Percentiles rank a stretch among this genome's conserved stretches.
Evolutionary conservation across 2,797 vertebrate species (phyloP).

Genomic region (Acestrorhynchus altus): DNA sequence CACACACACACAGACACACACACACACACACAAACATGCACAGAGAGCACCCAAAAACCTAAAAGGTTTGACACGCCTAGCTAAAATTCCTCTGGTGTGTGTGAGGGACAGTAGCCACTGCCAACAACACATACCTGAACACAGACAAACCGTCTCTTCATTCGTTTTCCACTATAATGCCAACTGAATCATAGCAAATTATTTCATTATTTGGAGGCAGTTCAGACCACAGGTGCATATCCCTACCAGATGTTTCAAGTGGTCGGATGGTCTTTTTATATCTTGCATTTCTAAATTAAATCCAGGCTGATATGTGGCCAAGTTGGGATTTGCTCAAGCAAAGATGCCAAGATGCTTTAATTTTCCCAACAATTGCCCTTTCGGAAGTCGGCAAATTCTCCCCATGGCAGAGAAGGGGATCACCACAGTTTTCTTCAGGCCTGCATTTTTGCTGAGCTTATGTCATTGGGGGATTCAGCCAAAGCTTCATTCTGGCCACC

Average conservation of each 20-base stretch:
- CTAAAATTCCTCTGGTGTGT: constrained; percentile 76
- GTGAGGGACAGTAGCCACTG: constrained; percentile 64
- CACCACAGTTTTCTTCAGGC: constrained; percentile 27
- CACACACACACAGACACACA: constrained; percentile 51
- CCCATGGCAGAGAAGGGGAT: constrained; percentile 34
- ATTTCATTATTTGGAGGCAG: constrained; percentile 60
- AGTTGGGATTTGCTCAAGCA: constrained; percentile 32
- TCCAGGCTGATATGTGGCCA: constrained; percentile 26
- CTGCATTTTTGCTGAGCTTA: constrained; percentile 40
- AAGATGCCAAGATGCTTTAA: constrained; percentile 34
- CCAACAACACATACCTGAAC: constrained; percentile 61
- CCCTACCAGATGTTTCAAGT: constrained; percentile 68
- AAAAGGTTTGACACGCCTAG: constrained; percentile 71
- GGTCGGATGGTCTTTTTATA: constrained; percentile 48
- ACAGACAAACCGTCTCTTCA: constrained; percentile 60
- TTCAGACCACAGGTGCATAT: constrained; percentile 64
- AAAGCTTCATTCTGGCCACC: constrained; percentile 37
- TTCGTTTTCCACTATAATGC: constrained; percentile 58
- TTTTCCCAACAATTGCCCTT: constrained; percentile 26
- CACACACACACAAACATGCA: constrained; percentile 57
- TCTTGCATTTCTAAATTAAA: constrained; percentile 2
- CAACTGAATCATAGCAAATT: constrained; percentile 54
- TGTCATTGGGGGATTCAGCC: constrained; percentile 35
- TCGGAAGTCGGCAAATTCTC: constrained; percentile 47
- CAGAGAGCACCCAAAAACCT: constrained; percentile 55